Conservation (phyloP, 1,140 invertebrate genomes). For the Pygmarrhopalites habei region DNA sequence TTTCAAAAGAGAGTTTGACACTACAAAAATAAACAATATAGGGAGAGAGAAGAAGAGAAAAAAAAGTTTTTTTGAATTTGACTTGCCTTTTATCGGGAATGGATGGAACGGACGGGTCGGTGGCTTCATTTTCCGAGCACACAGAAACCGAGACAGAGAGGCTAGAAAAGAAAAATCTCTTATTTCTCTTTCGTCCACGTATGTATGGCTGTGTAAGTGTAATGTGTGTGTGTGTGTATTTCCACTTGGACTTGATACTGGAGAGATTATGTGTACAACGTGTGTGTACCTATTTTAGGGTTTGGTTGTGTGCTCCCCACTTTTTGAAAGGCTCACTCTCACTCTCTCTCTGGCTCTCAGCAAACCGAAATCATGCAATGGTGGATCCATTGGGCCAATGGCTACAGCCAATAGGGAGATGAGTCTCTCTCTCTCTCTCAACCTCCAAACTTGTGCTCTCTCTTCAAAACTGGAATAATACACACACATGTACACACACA, state of each 20-base stretch:
- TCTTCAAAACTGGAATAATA: background rate
- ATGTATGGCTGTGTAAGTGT: no score
- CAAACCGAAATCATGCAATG: slow-evolving; percentile 14
- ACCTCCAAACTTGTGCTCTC: no score
- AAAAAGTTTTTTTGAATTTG: no score
- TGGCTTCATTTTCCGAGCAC: no score
- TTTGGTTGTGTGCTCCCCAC: no score
- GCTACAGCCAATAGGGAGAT: slow-evolving; percentile 12
- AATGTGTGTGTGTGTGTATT: background rate
- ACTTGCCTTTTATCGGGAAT: no score
- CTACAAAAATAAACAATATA: slow-evolving; percentile 18
- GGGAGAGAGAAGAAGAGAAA: background rate
- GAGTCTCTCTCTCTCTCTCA: slow-evolving; percentile 1
- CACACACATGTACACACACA: slow-evolving; percentile 1
- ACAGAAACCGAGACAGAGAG: slow-evolving; percentile 7
- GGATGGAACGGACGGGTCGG: no score
- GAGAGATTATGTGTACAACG: background rate
- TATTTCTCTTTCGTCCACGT: no score
- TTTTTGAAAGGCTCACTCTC: no score
- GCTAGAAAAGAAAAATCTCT: background rate
- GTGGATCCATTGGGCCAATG: slow-evolving; percentile 11
- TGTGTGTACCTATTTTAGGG: slow-evolving; percentile 21
- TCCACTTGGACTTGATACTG: slow-evolving; percentile 18
- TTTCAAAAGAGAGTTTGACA: background rate
- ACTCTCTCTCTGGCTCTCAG: slow-evolving; percentile 9